A percentile compares a stretch with the other conserved stretches of the same genome.
These are phyloP conservation scores for Geotrupes spiniger DNA, from an alignment of 2,888 invertebrate genomes.

Conservation along the genomic window DNA sequence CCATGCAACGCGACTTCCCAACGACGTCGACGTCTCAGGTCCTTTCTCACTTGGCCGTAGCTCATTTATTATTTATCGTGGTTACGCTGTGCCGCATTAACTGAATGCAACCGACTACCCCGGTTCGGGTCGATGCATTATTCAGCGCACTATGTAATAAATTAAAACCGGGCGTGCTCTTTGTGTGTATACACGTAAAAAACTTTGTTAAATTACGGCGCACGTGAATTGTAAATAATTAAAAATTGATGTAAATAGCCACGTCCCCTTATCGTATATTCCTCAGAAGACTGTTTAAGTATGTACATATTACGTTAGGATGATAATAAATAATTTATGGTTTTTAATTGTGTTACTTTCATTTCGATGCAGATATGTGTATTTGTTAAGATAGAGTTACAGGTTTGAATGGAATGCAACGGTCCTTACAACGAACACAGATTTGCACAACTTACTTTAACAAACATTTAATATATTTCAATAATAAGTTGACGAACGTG, in stretches of 20 bases:
- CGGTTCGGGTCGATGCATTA: no score
- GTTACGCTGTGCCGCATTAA: slow-evolving; percentile 14
- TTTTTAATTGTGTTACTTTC: slow-evolving; percentile 12
- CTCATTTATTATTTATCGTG: slow-evolving; percentile 16
- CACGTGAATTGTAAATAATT: slow-evolving; percentile 11
- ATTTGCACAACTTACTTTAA: no score
- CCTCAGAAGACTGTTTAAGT: slow-evolving; percentile 18
- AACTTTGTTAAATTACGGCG: slow-evolving; percentile 1
- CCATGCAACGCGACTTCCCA: slow-evolving; percentile 62
- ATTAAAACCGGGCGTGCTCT: no score
- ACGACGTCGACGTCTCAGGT: not conserved
- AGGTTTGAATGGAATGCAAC: no score
- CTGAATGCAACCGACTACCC: slow-evolving; percentile 2
- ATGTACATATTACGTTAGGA: slow-evolving; percentile 12
- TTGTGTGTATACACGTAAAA: not conserved
- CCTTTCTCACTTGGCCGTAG: slow-evolving; percentile 6
- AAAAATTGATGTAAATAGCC: slow-evolving; percentile 15
- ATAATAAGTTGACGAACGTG: no score
- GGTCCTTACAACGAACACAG: no score
- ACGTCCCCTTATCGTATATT: slow-evolving; percentile 10
- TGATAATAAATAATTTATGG: slow-evolving; percentile 19
- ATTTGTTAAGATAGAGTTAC: no score
- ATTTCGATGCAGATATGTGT: no score
- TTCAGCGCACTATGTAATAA: no score
- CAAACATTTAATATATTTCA: no score